These are phyloP conservation scores for Stenurella melanura DNA, from an alignment of 2,888 invertebrate species.

Conservation along the genomic window DNA sequence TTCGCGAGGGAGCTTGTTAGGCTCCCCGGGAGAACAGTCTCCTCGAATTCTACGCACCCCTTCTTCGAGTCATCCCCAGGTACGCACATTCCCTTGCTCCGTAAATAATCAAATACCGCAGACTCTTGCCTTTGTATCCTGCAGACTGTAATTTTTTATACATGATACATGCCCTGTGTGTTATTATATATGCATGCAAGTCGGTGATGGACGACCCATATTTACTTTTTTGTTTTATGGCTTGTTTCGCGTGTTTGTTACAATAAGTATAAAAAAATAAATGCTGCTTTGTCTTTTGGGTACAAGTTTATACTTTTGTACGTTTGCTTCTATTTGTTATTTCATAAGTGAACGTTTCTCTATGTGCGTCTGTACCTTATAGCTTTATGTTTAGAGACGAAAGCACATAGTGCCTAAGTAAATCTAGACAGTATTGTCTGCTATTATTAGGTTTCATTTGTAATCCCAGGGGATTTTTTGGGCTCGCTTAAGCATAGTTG, in stretches of 20 bases:
- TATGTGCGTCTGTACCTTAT: background rate
- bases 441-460: too few relatives aligned
- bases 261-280: constrained; percentile 26
- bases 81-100: constrained; percentile 38
- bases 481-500: too few relatives aligned
- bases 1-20: constrained; percentile 42
- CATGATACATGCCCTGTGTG: constrained; percentile 33
- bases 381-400: too few relatives aligned
- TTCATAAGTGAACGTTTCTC: constrained; percentile 1
- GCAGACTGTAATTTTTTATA: constrained; percentile 35
- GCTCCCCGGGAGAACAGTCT: constrained; percentile 35
- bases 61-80: constrained; percentile 38
- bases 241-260: constrained; percentile 9
- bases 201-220: constrained; percentile 35
- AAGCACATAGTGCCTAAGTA: too few relatives aligned
- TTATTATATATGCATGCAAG: constrained; percentile 39
- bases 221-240: constrained; percentile 39
- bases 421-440: too few relatives aligned
- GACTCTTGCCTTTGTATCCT: constrained; percentile 36
- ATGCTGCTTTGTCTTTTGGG: constrained; percentile 16
- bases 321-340: constrained; percentile 16
- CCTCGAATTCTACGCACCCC: constrained; percentile 39
- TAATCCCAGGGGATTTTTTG: too few relatives aligned
- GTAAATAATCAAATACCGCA: constrained; percentile 42
- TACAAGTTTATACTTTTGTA: constrained; percentile 1